Evolutionary conservation across 2,113 vertebrate species (phyloP), one percentile per base, ranked within the genome.

Genomic region (Caretta caretta): DNA sequence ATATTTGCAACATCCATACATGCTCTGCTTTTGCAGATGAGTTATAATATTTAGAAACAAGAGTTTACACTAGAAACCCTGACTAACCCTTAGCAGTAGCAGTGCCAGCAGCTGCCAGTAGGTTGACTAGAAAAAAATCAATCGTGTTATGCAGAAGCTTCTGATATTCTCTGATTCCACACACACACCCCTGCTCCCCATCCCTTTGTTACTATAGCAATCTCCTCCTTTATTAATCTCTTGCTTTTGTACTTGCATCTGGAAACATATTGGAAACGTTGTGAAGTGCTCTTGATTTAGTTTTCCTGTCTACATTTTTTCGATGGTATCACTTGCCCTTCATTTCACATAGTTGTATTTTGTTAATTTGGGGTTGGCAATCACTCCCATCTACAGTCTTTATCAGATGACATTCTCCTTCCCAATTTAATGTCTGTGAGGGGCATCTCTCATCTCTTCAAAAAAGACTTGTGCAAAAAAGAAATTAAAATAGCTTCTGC

Each of bases 81-180:
- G 94, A 81, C 69, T 90, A 90, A 95, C 3, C 10, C 87, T 95
- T 89, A 76, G 95, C 78, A 95, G 69, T n/a, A 76, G 16, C 6
- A 49, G 38, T 22, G 72, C 22, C 20, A 76, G 10, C 6, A 48
- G 7, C 16, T 94, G 85, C 85, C 92, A 89, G 14, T 78, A 89
- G 50, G 27, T 82, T 94, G 22, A 75, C 13, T 81, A 69, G 87
- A 92, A 88, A 92, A 93, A 92, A 90, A 87, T 86, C 90, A 92
- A 82, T 94, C 80, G 57, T 80, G 31, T 92, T 78, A 48, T 50
- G 2, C 59, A 69, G 72, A 16, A 84, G 42, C 56, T 95, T 94
- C 90, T 86, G 27, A 79, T 90, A 76, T 90, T 92, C 54, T 81
- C 29, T 89, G 92, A 72, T 86, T 83, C 87, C 42, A 42, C 42